Base-by-base conservation (phyloP, 2,797 vertebrate genomes). In the Huso huso region DNA sequence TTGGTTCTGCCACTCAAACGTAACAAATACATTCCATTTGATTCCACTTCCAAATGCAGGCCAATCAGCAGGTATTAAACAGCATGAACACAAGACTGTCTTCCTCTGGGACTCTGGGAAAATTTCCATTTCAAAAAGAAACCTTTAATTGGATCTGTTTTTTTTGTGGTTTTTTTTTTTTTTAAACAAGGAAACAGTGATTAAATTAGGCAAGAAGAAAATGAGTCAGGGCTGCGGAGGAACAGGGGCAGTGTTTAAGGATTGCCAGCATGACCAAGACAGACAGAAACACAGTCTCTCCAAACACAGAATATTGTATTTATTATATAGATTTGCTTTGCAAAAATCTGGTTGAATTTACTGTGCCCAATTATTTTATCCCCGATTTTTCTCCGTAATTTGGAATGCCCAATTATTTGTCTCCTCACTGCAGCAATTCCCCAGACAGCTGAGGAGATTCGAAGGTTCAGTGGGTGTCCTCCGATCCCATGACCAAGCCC, bases 171-270 rank as follows among this genome's bases (percentile, higher is more conserved):
- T 18, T 18, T 18, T 18, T 18, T 18, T 18, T 18, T 18, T 18
- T 18, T 18, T n/a, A 6, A 10, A 23, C 7, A 37, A 37, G 9
- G 15, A 48, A 62, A 48, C 8, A n/a, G 15, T 8, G 8, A 62
- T 62, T 37, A 37, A n/a, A 37, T 23, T 9, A 62, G 15, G 8
- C 8, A 60, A 72, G 69, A 66, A 64, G 75, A 80, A 82, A 80
- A 76, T 75, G 49, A 59, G 64, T 72, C 73, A 75, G 78, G 77
- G 72, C 68, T 12, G 67, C 75, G 68, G 75, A 73, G 74, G 74
- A 72, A 69, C 10, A 12, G 6, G 6, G 1, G 10, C 55, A 58
- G 55, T n/a, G 3, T 58, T 37, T 37, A 37, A 37, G 23, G 23
- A 37, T 37, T 37, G 23, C 23, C 2, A 4, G 23, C 23, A 37